Percentiles rank a stretch among this genome's conserved stretches.
Evolutionary conservation across 2,888 invertebrate species (phyloP).

Genomic region (Oxystoma pomonae): DNA sequence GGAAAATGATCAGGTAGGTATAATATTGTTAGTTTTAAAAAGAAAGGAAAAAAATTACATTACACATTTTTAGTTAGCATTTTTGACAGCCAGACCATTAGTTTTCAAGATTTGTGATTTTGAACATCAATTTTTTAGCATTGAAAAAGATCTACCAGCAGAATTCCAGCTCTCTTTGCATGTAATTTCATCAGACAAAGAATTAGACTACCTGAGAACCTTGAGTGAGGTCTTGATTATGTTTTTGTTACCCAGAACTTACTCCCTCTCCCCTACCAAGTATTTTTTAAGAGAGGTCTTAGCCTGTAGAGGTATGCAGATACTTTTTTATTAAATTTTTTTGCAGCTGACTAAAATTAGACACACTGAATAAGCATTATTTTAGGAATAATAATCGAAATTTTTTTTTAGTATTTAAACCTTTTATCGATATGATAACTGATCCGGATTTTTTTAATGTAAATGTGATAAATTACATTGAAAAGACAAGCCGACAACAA

Average conservation of each 20-base stretch:
- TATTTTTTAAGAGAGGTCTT: constrained; percentile 79
- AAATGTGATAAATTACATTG: constrained; percentile 77
- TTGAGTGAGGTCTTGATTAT: constrained; percentile 79
- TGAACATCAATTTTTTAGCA: too few species aligned
- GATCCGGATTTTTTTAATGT: constrained; percentile 91
- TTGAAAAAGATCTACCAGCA: constrained; percentile 60
- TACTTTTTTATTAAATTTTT: neutral
- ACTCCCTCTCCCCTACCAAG: constrained; percentile 72
- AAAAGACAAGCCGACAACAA: constrained; percentile 74
- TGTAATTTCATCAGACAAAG: constrained; percentile 67
- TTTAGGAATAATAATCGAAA: too few species aligned
- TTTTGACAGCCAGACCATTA: too few species aligned
- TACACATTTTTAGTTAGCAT: too few species aligned
- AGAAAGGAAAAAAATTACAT: too few species aligned
- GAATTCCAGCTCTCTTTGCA: constrained; percentile 72
- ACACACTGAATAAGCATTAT: too few species aligned
- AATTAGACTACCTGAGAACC: constrained; percentile 75
- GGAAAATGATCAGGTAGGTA: constrained; percentile 71
- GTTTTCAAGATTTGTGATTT: constrained; percentile 2
- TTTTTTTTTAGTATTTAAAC: constrained; percentile 65
- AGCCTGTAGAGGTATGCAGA: constrained; percentile 74
- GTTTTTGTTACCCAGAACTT: constrained; percentile 76
- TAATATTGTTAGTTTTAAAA: constrained; percentile 3
- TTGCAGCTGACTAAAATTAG: neutral
- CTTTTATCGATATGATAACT: constrained; percentile 77